Percentiles rank a stretch among this genome's conserved stretches.
Conservation (phyloP, 2,113 vertebrate genomes). For the Empidonax traillii region DNA sequence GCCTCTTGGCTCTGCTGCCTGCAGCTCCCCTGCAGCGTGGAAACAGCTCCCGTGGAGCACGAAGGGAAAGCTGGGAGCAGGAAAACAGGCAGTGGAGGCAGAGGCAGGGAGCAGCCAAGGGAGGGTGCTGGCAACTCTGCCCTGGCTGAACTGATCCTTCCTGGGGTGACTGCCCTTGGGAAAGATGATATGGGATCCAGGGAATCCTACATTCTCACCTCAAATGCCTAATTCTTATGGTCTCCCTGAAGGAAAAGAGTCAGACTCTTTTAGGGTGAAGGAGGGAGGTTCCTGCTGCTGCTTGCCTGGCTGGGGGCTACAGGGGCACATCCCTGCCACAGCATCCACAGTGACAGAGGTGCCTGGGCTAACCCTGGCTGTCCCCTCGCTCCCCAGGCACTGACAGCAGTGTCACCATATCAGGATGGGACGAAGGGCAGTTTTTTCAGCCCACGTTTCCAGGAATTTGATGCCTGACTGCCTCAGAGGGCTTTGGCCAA, state of each 20-base stretch:
- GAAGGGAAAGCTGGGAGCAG: fast-evolving
- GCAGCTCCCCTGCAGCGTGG: not conserved
- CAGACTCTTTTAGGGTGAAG: not conserved
- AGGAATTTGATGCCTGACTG: not conserved
- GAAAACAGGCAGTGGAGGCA: not conserved
- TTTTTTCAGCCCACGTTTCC: not conserved
- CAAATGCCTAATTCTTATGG: not conserved
- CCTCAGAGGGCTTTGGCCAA: not conserved
- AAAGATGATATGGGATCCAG: not conserved
- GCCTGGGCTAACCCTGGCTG: not conserved
- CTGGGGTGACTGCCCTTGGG: fast-evolving
- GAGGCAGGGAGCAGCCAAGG: not conserved
- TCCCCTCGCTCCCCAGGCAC: not conserved
- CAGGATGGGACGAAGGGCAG: not conserved
- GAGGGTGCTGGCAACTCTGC: fast-evolving
- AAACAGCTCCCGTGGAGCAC: fast-evolving
- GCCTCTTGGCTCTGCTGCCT: not conserved
- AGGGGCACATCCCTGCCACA: not conserved
- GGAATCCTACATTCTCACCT: too few species aligned
- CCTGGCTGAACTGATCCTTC: fast-evolving
- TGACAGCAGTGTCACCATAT: not conserved
- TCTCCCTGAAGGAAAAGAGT: not conserved
- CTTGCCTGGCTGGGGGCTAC: not conserved
- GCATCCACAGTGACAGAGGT: not conserved
- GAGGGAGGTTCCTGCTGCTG: not conserved